phyloP scores from a whole-genome alignment of 2,888 invertebrate genomes.

The Reticulitermes lucifugus region DNA sequence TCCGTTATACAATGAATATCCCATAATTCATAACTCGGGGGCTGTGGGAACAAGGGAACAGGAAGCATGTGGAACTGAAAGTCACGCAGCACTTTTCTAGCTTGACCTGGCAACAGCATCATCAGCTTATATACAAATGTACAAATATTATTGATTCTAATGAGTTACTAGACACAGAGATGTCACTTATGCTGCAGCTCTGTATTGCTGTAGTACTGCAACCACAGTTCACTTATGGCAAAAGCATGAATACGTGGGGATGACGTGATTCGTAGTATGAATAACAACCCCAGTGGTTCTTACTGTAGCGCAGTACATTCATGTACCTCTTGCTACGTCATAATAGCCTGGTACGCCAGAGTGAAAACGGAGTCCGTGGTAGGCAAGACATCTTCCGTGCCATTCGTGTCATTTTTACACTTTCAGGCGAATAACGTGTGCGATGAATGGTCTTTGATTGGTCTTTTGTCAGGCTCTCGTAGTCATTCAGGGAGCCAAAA shows the following conservation, averaged over 20 bases:
- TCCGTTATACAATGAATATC: conserved; percentile 31
- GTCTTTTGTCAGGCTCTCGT: neutral
- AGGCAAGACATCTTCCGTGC: neutral
- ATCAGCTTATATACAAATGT: neutral
- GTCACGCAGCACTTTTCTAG: neutral
- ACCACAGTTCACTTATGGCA: neutral
- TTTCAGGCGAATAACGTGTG: neutral
- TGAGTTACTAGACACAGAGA: too few relatives aligned
- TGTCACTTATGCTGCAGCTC: too few relatives aligned
- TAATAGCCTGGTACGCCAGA: neutral
- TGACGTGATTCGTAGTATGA: neutral
- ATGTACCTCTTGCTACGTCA: neutral
- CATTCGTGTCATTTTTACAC: neutral
- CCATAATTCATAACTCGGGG: conserved; percentile 44
- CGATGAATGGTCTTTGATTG: neutral
- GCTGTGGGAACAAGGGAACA: conserved; percentile 30
- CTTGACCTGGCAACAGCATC: neutral
- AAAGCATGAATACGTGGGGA: neutral
- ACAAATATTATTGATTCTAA: neutral
- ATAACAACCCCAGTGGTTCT: neutral
- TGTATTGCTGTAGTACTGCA: neutral
- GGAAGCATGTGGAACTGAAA: conserved; percentile 21
- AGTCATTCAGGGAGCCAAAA: too few relatives aligned
- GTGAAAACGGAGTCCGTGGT: conserved; percentile 24
- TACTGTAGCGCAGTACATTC: neutral